Evolutionary conservation across 2,888 invertebrate species (phyloP).

Genomic region (Adineta ricciae): DNA sequence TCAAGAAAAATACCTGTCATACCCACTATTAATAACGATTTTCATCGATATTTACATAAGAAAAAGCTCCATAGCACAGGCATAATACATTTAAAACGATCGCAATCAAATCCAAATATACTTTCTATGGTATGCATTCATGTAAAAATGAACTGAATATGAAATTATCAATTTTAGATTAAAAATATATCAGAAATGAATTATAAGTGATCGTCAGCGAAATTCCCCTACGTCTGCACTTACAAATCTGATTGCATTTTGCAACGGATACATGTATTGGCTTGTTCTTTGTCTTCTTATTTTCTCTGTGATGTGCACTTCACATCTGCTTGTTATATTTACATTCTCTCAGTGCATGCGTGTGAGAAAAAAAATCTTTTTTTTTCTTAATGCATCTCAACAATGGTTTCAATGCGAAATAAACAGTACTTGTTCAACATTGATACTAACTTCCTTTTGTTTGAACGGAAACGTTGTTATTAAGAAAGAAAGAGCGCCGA

Average conservation of each 20-base stretch:
- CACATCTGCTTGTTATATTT: background rate
- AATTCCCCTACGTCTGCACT: no score
- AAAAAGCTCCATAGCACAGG: background rate
- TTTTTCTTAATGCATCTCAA: background rate
- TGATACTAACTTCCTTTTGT: background rate
- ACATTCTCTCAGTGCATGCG: background rate
- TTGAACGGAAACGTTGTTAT: background rate
- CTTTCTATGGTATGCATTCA: no score
- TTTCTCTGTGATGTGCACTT: background rate
- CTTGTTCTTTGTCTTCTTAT: background rate
- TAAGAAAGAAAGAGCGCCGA: background rate
- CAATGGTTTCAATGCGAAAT: background rate
- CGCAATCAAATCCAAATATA: background rate
- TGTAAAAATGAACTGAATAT: background rate
- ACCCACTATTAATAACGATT: background rate
- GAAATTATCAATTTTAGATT: no score
- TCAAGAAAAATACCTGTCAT: background rate
- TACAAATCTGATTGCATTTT: no score
- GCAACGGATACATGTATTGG: no score
- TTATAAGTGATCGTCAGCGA: no score
- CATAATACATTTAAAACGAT: background rate
- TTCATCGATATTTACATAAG: background rate
- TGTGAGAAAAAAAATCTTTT: background rate
- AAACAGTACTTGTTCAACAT: background rate
- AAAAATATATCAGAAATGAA: no score